Conservation (phyloP, 2,113 vertebrate species). For the Emydura subglobosa region DNA sequence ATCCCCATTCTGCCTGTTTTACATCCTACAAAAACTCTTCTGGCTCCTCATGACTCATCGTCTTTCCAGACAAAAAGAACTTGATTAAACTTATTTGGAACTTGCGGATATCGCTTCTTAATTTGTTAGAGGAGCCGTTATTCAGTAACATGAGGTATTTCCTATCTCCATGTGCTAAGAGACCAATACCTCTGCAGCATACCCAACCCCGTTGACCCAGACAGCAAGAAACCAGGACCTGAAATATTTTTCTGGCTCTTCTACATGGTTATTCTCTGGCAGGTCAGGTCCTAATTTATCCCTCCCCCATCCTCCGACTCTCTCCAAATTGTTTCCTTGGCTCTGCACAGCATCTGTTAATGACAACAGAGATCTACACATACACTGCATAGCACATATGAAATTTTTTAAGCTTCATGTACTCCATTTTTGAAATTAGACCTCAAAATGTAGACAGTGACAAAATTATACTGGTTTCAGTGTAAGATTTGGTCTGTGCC, state of each 20-base stretch:
- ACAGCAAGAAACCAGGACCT: not conserved
- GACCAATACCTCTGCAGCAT: not conserved
- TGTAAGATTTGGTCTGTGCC: not conserved
- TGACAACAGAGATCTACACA: not conserved
- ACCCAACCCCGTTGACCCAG: not conserved
- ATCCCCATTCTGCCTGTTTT: not conserved
- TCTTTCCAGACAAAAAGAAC: not conserved
- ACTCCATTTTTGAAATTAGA: not conserved
- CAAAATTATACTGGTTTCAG: not conserved
- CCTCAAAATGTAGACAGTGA: not conserved
- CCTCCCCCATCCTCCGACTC: not conserved
- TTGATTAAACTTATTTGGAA: not conserved
- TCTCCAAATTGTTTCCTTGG: not conserved
- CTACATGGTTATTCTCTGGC: not conserved
- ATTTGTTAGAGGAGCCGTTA: not conserved
- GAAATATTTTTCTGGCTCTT: not conserved
- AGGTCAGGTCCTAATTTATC: not conserved
- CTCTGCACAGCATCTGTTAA: not conserved
- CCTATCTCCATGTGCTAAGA: not conserved
- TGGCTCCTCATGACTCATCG: not conserved
- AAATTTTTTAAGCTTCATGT: not conserved
- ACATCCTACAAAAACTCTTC: not conserved
- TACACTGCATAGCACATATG: not conserved
- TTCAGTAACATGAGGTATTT: not conserved
- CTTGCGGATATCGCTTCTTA: not conserved